Base-by-base conservation (phyloP, 2,113 vertebrate genomes). In the Capreolus pygargus region DNA sequence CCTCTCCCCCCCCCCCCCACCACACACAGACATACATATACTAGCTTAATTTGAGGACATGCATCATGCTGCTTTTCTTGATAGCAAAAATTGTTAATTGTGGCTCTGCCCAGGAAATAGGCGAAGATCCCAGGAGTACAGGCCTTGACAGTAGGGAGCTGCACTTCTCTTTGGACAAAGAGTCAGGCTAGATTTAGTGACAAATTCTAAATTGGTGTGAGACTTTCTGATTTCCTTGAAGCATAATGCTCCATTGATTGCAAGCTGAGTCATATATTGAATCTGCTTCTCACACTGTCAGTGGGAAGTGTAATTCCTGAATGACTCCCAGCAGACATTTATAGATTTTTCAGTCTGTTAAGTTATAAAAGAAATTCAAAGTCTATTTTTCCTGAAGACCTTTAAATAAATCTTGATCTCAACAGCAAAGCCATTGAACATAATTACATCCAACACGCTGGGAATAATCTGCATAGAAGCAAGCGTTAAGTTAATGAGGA, bases 331-430 rank as follows among this genome's bases (percentile, higher is more conserved):
- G 93, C 74, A 94, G 86, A 98, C 93, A 92, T 97, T 98, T 98
- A 98, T 98, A 98, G 97, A 98, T 97, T 97, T 97, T 97, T 97
- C 95, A 97, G 50, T 98, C 89, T 95, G 92, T 94, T 95, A 74
- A 97, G 89, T 96, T 97, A 96, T 93, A 96, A 97, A 98, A 97
- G 86, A 97, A 88, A 97, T 54, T 61, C 61, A 43, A 96, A 87
- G 54, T 64, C 28, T 52, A 90, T 90, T 95, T 96, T 39, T 58
- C 4, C 47, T 67, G 36, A 97, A 96, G 91, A 95, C 30, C 74
- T 98, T 97, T 93, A 96, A 97, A 97, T 97, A 98, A 96, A 97
- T 97, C 89, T 97, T 95, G 55, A 94, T 97, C 82, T 97, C 52
- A 95, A 76, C 76, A 92, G 86, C 79, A 94, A 97, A 96, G 78